Evolutionary conservation across 2,888 invertebrate genomes (phyloP).

Genomic region (Drosophila percnosoma): DNA sequence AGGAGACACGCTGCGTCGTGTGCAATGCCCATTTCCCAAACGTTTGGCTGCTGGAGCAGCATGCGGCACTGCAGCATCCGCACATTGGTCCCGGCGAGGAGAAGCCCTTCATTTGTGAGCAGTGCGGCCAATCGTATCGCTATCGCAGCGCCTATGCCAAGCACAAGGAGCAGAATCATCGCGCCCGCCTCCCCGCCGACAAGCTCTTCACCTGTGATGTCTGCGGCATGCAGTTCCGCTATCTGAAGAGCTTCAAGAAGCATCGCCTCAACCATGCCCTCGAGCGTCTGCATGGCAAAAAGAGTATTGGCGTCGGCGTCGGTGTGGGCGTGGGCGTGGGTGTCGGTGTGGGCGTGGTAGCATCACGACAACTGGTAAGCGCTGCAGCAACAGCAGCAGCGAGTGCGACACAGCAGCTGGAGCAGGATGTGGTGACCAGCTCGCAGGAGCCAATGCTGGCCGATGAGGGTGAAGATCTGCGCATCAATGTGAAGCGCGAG

Average conservation of each 20-base stretch:
- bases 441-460: slow-evolving; percentile 88
- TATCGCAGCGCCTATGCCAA: slow-evolving; percentile 94
- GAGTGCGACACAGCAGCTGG: slow-evolving; percentile 57
- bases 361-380: slow-evolving; percentile 18
- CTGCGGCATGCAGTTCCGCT: slow-evolving; percentile 96
- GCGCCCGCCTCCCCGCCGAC: slow-evolving; percentile 94
- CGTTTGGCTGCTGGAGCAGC: slow-evolving; percentile 94
- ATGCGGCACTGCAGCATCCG: slow-evolving; percentile 93
- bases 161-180: slow-evolving; percentile 95
- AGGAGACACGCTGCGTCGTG: slow-evolving; percentile 90
- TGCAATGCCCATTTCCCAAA: slow-evolving; percentile 95
- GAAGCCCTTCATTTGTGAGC: slow-evolving; percentile 96
- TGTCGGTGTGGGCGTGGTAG: slow-evolving; percentile 12
- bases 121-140: slow-evolving; percentile 95
- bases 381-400: slow-evolving; percentile 19
- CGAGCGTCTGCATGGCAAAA: slow-evolving; percentile 91
- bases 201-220: slow-evolving; percentile 96
- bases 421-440: slow-evolving; percentile 89
- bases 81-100: slow-evolving; percentile 88
- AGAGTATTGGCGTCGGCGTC: slow-evolving; percentile 71
- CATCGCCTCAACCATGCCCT: slow-evolving; percentile 94
- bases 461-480: slow-evolving; percentile 87
- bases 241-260: slow-evolving; percentile 95
- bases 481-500: slow-evolving; percentile 86
- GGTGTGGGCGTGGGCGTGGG: slow-evolving; percentile 30